phyloP scores from a whole-genome alignment of 1,140 invertebrate genomes.

The Drosophila auraria region DNA sequence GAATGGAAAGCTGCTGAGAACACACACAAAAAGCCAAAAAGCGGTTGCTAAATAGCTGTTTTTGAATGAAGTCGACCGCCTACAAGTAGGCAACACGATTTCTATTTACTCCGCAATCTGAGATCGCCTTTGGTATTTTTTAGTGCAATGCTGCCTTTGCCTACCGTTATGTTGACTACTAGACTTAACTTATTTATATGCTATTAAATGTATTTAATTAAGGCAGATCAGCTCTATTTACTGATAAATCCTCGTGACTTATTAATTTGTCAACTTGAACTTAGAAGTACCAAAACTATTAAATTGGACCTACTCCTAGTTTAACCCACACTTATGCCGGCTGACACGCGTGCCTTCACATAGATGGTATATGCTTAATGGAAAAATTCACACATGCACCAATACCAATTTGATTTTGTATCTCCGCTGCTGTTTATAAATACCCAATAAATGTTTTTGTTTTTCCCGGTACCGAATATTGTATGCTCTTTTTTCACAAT shows the following conservation, averaged over 20 bases:
- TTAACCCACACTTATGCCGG: neutral
- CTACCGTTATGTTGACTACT: slow-evolving; percentile 1
- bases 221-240: neutral
- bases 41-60: neutral
- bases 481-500: slow-evolving; percentile 1
- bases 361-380: neutral
- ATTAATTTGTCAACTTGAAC: slow-evolving; percentile 1
- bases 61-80: neutral
- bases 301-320: slow-evolving; percentile 1
- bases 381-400: slow-evolving; percentile 22
- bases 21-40: neutral
- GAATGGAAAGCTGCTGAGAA: neutral
- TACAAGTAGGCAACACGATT: slow-evolving; percentile 16
- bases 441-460: slow-evolving; percentile 5
- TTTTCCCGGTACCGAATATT: neutral
- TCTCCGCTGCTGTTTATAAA: slow-evolving; percentile 23
- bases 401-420: slow-evolving; percentile 4
- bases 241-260: neutral
- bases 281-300: neutral
- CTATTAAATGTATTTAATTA: neutral
- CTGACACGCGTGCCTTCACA: slow-evolving; percentile 5
- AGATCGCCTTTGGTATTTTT: slow-evolving; percentile 14
- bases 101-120: neutral
- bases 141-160: slow-evolving; percentile 1
- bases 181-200: neutral